Conservation (phyloP, 2,797 vertebrate species). For the Periparus ater region DNA sequence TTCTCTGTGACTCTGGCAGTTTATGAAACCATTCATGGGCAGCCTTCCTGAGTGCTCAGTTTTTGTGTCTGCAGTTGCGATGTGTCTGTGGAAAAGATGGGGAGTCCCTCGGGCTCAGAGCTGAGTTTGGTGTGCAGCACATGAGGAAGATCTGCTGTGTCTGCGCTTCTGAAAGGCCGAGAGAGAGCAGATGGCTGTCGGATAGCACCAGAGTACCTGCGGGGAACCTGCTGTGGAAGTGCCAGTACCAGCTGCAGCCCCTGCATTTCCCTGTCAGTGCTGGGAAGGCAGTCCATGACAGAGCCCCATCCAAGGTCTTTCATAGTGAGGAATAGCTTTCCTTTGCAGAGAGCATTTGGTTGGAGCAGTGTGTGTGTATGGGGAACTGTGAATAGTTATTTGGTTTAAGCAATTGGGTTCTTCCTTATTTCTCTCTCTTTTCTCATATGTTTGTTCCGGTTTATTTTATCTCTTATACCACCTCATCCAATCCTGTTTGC, state of each 20-base stretch:
- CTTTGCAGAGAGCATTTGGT: background rate
- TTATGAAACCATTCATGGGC: background rate
- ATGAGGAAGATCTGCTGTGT: background rate
- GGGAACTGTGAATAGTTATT: background rate
- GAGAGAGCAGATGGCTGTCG: background rate
- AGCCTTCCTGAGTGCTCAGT: accelerated
- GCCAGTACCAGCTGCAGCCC: background rate
- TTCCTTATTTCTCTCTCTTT: background rate
- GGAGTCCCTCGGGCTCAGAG: background rate
- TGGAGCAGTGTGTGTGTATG: background rate
- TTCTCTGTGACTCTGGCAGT: background rate
- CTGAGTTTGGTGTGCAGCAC: background rate
- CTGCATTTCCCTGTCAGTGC: background rate
- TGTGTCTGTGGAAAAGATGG: background rate
- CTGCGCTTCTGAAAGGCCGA: background rate
- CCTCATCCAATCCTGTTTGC: background rate
- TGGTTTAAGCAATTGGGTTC: background rate
- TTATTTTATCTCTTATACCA: background rate
- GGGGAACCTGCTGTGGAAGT: background rate
- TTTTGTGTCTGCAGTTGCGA: background rate
- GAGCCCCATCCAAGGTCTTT: background rate
- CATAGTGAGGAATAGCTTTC: background rate
- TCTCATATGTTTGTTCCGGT: background rate
- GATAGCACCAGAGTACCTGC: background rate
- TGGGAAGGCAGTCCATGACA: background rate